A percentile compares a stretch with the other conserved stretches of the same genome.
phyloP scores from a whole-genome alignment of 30 jellyfish, hydroid and myxozoan genomes.

The Mastigias papua region DNA sequence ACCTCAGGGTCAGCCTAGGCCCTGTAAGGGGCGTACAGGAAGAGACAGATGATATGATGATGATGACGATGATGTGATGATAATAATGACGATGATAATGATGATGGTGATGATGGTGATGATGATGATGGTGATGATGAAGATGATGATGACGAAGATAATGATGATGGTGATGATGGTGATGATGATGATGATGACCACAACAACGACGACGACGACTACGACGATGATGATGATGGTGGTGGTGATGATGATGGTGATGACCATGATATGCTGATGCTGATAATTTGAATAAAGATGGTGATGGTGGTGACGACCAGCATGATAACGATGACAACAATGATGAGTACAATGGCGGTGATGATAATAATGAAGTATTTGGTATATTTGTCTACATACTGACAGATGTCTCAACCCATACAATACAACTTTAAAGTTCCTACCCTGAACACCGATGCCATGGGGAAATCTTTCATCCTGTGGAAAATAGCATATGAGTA shows the following conservation, averaged over 20 bases:
- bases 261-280: not conserved
- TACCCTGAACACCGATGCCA: constrained; percentile 93
- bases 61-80: not conserved
- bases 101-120: not conserved
- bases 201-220: too few species aligned
- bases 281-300: too few species aligned
- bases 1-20: too few species aligned
- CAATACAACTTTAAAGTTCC: not conserved
- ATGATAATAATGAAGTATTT: too few species aligned
- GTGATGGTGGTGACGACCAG: too few species aligned
- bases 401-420: not conserved
- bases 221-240: too few species aligned
- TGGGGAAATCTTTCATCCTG: constrained; percentile 97
- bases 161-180: too few species aligned
- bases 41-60: not conserved
- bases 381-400: too few species aligned
- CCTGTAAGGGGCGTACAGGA: too few species aligned
- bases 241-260: not conserved
- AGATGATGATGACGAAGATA: not conserved
- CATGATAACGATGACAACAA: too few species aligned
- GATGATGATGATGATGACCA: too few species aligned
- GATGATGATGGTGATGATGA: not conserved
- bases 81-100: not conserved
- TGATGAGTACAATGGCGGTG: too few species aligned
- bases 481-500: not conserved